Evolutionary conservation across 2,888 invertebrate genomes (phyloP), one percentile per base, ranked within the genome.

Genomic region (Podotricha telesiphe): DNA sequence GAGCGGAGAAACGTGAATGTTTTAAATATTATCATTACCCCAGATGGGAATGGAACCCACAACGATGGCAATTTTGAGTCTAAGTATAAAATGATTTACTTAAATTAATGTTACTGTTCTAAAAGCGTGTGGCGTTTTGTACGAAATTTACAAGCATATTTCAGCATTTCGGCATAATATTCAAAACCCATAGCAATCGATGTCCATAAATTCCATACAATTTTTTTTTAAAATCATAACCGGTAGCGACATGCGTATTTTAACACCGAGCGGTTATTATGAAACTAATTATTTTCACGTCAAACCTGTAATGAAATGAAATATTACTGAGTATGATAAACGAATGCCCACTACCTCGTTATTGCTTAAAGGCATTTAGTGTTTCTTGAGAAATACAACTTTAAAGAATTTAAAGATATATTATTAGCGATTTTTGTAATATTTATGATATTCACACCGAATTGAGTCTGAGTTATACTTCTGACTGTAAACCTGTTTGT

Each of bases 261-360:
- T 53, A 51, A 42, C 37, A 19, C n/a, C 22, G 40, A 42, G 22
- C n/a, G 34, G 20, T 51, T 67, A 45, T 47, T 61, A 70, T 20
- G 47, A 65, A 70, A 48, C 68, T 71, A 74, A 74, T 73, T 74
- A 74, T 71, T 73, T 71, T 70, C 64, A 61, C 68, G 70, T 73
- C 73, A 55, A 69, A 71, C 67, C 20, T 34, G 61, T 67, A 70
- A 68, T 71, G 61, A 66, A 73, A 73, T 68, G 64, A 71, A 68
- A 72, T 69, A 70, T 72, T 55, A 59, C 65, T 53, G 68, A 58
- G 45, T 61, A 42, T 40, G 40, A 61, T 47, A 62, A 40, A 66
- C 50, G 22, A 59, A 59, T 56, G 63, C 66, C 56, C 37, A 55
- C 19, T 22, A 62, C 66, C 34, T 56, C 47, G 47, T 55, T 47